Evolutionary conservation across 2,113 vertebrate species (phyloP).

Genomic region (Thalassoma bifasciatum): DNA sequence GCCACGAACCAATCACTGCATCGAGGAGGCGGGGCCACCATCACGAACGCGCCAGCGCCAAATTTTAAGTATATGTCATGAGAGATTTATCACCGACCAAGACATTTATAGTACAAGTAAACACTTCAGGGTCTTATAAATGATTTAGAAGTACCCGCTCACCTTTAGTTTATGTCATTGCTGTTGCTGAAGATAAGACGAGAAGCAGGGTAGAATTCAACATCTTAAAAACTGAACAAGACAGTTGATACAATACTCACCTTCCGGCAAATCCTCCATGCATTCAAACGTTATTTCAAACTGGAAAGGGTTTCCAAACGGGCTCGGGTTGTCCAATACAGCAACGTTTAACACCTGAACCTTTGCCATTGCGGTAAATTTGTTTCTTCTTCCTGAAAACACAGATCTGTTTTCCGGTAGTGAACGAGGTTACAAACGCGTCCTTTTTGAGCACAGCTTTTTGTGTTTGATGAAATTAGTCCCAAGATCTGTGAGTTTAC

Average conservation of each 20-base stretch:
- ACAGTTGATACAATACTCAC: constrained; percentile 71
- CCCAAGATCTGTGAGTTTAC: neutral
- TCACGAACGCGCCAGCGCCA: constrained; percentile 81
- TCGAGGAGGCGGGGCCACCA: constrained; percentile 59
- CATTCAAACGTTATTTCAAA: constrained; percentile 95
- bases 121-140: neutral
- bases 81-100: neutral
- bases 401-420: no score
- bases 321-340: constrained; percentile 91
- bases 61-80: constrained; percentile 62
- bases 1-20: constrained; percentile 57
- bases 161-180: no score
- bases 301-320: constrained; percentile 92
- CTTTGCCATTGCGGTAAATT: constrained; percentile 85
- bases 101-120: neutral
- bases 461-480: neutral
- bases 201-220: neutral
- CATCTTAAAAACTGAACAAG: neutral
- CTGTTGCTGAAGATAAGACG: neutral
- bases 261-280: constrained; percentile 90
- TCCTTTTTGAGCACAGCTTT: no score
- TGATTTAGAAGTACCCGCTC: no score
- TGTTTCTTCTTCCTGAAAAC: constrained; percentile 2
- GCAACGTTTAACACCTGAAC: constrained; percentile 92
- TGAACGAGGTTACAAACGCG: no score